A percentile compares a stretch with the other conserved stretches of the same genome.
phyloP scores from a whole-genome alignment of 2,113 vertebrate species.

The Equus przewalskii region DNA sequence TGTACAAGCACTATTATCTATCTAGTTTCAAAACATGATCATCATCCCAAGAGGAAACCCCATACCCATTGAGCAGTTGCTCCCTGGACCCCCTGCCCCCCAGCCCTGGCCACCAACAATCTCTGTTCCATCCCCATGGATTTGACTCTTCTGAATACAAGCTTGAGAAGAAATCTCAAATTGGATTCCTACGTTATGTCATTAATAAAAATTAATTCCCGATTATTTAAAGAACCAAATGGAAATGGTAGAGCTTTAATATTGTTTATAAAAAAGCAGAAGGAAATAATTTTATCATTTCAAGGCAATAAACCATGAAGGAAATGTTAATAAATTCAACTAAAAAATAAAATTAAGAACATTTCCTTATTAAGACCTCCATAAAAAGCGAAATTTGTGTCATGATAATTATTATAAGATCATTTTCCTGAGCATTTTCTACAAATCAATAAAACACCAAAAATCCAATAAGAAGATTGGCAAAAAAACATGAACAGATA shows the following conservation, averaged over 20 bases:
- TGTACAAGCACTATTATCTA: fast-evolving
- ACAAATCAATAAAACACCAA: not conserved
- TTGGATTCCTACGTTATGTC: not conserved
- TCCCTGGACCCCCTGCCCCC: not conserved
- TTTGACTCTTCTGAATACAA: not conserved
- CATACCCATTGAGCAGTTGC: not conserved
- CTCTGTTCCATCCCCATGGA: not conserved
- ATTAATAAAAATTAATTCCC: not conserved
- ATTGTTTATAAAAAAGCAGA: not conserved
- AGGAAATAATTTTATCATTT: not conserved
- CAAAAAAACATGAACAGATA: not conserved
- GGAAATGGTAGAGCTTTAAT: not conserved
- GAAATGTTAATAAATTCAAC: not conserved
- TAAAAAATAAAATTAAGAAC: not conserved
- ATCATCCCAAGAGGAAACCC: not conserved
- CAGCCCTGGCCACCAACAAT: not conserved
- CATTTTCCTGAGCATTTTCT: not conserved
- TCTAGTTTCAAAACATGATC: not conserved
- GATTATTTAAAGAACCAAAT: not conserved
- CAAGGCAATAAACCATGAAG: not conserved
- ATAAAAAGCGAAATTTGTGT: not conserved
- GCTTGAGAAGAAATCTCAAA: not conserved
- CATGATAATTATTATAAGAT: not conserved
- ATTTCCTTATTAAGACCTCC: not conserved
- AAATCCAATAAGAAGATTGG: not conserved